Evolutionary conservation across 1,140 invertebrate genomes (phyloP), one percentile per base, ranked within the genome.

Genomic region (Rhizoglyphus robini): DNA sequence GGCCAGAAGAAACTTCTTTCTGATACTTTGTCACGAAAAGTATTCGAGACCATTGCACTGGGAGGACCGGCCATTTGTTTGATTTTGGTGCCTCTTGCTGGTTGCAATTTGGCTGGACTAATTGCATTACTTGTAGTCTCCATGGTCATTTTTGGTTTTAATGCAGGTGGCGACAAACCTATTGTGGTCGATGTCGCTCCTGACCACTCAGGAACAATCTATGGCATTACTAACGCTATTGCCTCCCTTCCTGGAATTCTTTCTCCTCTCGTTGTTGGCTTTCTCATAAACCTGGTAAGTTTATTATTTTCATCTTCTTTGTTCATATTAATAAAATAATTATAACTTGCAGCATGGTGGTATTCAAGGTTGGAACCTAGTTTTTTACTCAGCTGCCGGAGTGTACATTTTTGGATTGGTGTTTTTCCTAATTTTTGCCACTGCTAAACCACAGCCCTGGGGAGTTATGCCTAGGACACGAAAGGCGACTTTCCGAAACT

Each of bases 111-210:
- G 2, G n/a, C 58, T 20, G 46, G 34, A 0, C 68, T 71, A 3
- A 47, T 71, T 1, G 29, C 30, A 5, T 60, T 71, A 0, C 47
- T 71, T 11, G 65, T 71, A 13, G 30, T 66, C 3, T 54, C 66
- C 0, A 69, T 71, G 68, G 62, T 63, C 0, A 58, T 71, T 4
- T 70, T 67, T 20, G 70, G 69, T 4, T 47, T 71, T 13, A 61
- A 54, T 32, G 70, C 65, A 2, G 70, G 70, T 13, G 70, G 70
- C 23, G 69, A 71, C 48, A 71, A 71, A 15, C 69, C 70, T 11
- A 68, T 71, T 27, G 67, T 70, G 13, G 82, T 88, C 67, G 87
- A 88, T 74, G 77, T 88, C 67, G 81, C 85, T 0, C 86, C 86
- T 0, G 87, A 87, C 71, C 86, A 84, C 73, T 83, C 84, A 1